Conservation (phyloP, 2,797 vertebrate genomes). For the Syngnathus acus region DNA sequence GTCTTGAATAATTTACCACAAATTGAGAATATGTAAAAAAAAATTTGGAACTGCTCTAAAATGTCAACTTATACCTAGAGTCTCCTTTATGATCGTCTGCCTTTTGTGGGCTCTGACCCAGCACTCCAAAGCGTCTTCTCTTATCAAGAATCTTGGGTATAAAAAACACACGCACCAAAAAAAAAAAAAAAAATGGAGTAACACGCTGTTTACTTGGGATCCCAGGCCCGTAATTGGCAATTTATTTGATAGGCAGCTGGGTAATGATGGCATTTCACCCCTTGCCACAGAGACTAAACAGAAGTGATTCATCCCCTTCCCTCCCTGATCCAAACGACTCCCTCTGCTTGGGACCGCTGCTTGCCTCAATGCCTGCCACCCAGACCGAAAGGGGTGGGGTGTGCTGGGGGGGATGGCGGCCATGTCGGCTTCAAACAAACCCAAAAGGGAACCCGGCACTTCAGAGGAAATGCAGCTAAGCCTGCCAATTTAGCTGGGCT, state of each 20-base stretch:
- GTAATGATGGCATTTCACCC: constrained; percentile 99
- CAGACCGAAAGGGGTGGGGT: constrained; percentile 65
- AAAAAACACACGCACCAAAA: constrained; percentile 45
- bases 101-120: constrained; percentile 74
- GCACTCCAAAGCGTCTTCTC: constrained; percentile 74
- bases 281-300: constrained; percentile 90
- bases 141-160: constrained; percentile 69
- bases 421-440: constrained; percentile 79
- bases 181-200: constrained; percentile 70
- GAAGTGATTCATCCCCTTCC: constrained; percentile 83
- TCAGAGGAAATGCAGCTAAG: constrained; percentile 79
- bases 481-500: constrained; percentile 85
- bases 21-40: too few species aligned
- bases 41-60: too few species aligned
- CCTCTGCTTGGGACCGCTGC: constrained; percentile 79
- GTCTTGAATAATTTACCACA: too few species aligned
- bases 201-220: constrained; percentile 95
- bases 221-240: constrained; percentile 97
- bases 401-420: constrained; percentile 57
- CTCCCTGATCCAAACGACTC: constrained; percentile 83
- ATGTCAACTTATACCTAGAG: too few species aligned
- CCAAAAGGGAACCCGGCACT: constrained; percentile 80
- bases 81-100: constrained; percentile 63
- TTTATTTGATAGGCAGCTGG: constrained; percentile 99
- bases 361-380: constrained; percentile 70